Evolutionary conservation across 64 coral and sea anemone species (phyloP).

Genomic region (Porites lutea): DNA sequence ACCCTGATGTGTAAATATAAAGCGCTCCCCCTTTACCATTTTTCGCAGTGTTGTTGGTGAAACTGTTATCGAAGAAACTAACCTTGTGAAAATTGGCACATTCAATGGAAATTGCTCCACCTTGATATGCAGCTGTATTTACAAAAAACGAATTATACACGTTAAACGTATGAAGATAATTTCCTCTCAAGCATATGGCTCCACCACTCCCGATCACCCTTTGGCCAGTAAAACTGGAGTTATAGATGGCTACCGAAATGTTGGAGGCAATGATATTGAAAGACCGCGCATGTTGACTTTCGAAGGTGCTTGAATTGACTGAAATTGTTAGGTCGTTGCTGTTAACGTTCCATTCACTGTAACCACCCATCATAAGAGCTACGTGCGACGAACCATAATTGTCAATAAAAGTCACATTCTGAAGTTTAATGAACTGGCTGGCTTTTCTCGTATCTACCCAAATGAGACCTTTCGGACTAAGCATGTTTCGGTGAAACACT

Average conservation of each 20-base stretch:
- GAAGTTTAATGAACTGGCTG: not conserved
- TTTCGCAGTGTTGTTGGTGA: not conserved
- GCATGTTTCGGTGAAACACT: constrained; percentile 7
- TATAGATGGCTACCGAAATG: constrained; percentile 15
- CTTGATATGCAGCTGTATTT: not conserved
- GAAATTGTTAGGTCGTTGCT: not conserved
- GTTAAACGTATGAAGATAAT: not conserved
- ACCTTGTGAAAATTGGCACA: not conserved
- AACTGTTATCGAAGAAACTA: not conserved
- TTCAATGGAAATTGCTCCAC: constrained; percentile 13
- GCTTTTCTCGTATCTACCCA: not conserved
- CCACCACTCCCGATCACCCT: not conserved
- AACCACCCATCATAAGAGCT: not conserved
- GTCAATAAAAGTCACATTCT: constrained; percentile 22
- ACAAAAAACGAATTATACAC: constrained; percentile 10
- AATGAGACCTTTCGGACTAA: constrained; percentile 17
- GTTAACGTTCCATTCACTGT: not conserved
- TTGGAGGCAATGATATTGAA: constrained; percentile 18
- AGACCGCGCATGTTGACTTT: constrained; percentile 12
- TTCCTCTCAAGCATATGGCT: constrained; percentile 31
- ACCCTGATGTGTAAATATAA: not conserved
- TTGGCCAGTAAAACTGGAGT: constrained; percentile 49
- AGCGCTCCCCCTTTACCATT: not conserved
- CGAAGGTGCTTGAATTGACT: not conserved
- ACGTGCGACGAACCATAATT: not conserved